Conservation (phyloP, 2,888 invertebrate genomes). For the Netelia virgata region DNA sequence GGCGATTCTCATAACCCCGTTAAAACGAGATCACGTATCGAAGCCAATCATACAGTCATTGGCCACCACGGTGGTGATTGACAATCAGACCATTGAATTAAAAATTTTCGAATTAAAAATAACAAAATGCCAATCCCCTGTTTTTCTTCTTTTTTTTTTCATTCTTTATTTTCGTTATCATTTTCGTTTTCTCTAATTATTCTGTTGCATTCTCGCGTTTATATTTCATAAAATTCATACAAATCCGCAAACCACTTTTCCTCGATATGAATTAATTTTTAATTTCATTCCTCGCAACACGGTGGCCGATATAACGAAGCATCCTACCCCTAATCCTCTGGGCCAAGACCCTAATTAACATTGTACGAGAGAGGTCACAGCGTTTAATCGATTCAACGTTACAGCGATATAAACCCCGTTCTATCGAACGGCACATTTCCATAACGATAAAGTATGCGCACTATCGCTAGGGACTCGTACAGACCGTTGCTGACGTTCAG, state of each 20-base stretch:
- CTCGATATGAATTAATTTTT: too few relatives aligned
- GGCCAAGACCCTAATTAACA: slow-evolving; percentile 34
- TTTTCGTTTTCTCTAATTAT: background rate
- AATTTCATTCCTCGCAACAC: too few relatives aligned
- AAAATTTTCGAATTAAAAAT: background rate
- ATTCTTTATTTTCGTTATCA: background rate
- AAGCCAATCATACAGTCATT: background rate
- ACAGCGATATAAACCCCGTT: background rate
- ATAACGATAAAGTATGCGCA: background rate
- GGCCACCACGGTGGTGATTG: background rate
- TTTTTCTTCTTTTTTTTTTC: background rate
- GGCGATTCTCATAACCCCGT: slow-evolving; percentile 24
- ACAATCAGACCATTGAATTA: background rate
- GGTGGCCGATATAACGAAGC: too few relatives aligned
- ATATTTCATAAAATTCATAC: too few relatives aligned
- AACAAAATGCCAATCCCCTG: background rate
- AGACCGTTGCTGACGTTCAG: background rate
- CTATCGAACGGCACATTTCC: background rate
- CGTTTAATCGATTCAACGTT: slow-evolving; percentile 20
- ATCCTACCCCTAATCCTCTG: slow-evolving; percentile 15
- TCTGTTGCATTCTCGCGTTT: background rate
- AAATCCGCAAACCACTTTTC: too few relatives aligned
- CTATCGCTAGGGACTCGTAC: background rate
- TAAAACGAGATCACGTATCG: background rate
- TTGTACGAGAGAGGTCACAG: slow-evolving; percentile 15